Evolutionary conservation across 2,113 vertebrate species (phyloP).

Genomic region (Aix galericulata): DNA sequence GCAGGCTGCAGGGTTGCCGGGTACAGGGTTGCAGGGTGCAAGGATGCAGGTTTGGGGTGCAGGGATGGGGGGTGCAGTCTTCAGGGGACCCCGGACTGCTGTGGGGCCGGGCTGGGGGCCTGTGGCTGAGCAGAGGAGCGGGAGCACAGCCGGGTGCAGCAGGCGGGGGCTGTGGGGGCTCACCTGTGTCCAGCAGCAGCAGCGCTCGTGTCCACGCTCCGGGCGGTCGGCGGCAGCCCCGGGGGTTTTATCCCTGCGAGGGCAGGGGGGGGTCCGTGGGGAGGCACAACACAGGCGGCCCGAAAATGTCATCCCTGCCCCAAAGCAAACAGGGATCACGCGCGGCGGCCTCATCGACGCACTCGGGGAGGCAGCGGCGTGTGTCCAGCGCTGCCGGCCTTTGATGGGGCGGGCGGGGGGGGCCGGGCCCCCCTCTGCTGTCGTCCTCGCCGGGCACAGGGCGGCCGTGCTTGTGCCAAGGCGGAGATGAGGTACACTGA

Average conservation of each 20-base stretch:
- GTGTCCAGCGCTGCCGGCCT: not conserved
- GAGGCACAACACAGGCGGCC: not conserved
- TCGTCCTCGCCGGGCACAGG: not conserved
- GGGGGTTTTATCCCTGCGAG: not conserved
- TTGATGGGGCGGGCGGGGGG: not conserved
- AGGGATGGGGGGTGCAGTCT: not conserved
- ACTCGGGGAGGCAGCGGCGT: not conserved
- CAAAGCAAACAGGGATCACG: not conserved
- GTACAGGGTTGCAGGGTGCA: not conserved
- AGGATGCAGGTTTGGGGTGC: not conserved
- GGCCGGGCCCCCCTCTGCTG: not conserved
- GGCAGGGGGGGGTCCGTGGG: not conserved
- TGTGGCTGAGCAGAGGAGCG: rapidly evolving
- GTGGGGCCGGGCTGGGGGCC: not conserved
- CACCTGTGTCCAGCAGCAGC: not conserved
- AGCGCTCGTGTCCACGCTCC: too few species aligned
- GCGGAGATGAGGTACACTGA: too few species aligned
- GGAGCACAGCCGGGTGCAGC: too few species aligned
- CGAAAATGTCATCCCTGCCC: not conserved
- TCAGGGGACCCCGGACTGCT: not conserved
- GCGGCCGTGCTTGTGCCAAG: not conserved
- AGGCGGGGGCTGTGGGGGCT: not conserved
- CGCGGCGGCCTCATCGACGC: not conserved
- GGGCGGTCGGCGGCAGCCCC: not conserved
- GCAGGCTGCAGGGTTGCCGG: not conserved